Conservation (phyloP, 2,113 vertebrate genomes). For the Passer domesticus region DNA sequence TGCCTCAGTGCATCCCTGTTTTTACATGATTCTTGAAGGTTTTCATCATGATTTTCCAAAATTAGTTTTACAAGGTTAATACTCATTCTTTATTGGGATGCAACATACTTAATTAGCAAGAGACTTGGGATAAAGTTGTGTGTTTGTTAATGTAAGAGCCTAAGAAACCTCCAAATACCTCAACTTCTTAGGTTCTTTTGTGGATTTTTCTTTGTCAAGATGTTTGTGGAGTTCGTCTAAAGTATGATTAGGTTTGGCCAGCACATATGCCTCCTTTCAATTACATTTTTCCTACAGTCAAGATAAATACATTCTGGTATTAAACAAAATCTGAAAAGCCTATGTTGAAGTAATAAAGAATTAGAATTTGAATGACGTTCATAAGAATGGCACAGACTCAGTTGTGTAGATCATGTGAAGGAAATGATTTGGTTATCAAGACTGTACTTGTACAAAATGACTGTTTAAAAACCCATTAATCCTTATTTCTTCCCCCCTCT, state of each 20-base stretch:
- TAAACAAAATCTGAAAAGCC: neutral
- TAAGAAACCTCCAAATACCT: neutral
- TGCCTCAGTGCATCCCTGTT: neutral
- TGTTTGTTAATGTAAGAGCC: neutral
- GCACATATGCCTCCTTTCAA: neutral
- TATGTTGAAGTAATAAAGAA: neutral
- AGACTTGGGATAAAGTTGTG: neutral
- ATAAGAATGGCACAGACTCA: neutral
- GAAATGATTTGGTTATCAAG: neutral
- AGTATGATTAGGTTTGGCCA: neutral
- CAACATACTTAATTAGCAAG: neutral
- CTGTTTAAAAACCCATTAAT: neutral
- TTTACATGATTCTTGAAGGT: neutral
- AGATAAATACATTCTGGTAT: neutral
- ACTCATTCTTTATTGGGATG: neutral
- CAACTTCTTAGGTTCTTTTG: neutral
- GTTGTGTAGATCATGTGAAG: neutral
- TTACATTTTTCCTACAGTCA: neutral
- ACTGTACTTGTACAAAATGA: neutral
- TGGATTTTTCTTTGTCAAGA: neutral
- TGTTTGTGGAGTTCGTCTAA: neutral
- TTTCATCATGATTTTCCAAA: neutral
- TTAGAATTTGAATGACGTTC: neutral
- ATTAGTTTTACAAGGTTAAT: neutral
- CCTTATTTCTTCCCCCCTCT: rapidly evolving